Percentiles rank a stretch among this genome's conserved stretches.
Evolutionary conservation across 2,113 vertebrate species (phyloP).

Genomic region (Narcine bancroftii): DNA sequence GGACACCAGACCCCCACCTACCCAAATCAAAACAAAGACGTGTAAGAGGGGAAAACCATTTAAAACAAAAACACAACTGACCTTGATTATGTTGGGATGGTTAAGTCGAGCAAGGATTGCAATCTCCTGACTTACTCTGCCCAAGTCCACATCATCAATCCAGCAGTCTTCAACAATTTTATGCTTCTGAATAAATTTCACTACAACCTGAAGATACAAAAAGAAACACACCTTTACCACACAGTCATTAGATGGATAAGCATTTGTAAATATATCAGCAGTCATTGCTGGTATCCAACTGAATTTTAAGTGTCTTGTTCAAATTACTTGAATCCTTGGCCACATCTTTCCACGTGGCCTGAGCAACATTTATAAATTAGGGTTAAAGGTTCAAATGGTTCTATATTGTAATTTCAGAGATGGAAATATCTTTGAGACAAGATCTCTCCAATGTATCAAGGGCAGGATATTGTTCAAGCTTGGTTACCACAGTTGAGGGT

Average conservation of each 20-base stretch:
- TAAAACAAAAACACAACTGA: conserved; percentile 42
- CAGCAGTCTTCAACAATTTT: conserved; percentile 79
- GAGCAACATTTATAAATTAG: no score
- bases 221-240: neutral
- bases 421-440: no score
- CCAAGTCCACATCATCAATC: conserved; percentile 75
- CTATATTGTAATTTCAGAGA: no score
- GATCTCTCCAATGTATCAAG: no score
- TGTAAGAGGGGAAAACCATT: neutral
- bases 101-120: conserved; percentile 71
- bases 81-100: conserved; percentile 81
- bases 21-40: neutral
- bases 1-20: neutral
- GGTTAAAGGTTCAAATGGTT: no score
- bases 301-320: neutral
- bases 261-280: neutral
- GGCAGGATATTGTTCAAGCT: no score
- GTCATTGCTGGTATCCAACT: neutral
- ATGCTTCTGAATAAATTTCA: conserved; percentile 89
- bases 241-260: neutral
- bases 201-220: conserved; percentile 60
- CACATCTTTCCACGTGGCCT: no score
- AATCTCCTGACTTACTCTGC: conserved; percentile 78
- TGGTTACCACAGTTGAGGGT: no score
- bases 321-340: neutral